Evolutionary conservation across 2,113 vertebrate genomes (phyloP).

Genomic region (Tichodroma muraria): DNA sequence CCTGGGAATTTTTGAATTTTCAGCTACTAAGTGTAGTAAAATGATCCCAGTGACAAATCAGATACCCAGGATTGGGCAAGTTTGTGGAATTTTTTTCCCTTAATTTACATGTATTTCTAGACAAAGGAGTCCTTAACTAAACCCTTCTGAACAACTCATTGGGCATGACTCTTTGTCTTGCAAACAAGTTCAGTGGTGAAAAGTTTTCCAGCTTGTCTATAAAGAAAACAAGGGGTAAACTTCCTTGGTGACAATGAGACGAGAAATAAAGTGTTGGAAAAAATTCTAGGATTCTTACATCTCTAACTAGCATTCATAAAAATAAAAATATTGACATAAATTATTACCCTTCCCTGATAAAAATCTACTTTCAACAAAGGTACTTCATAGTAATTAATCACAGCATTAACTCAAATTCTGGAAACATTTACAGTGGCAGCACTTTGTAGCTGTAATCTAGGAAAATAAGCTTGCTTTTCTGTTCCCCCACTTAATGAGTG

Average conservation of each 20-base stretch:
- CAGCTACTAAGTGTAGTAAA: not conserved
- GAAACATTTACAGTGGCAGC: not conserved
- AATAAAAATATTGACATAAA: not conserved
- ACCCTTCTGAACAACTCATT: not conserved
- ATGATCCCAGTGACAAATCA: not conserved
- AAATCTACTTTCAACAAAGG: not conserved
- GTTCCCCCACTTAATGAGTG: not conserved
- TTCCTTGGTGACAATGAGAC: not conserved
- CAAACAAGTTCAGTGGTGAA: not conserved
- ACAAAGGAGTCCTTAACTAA: not conserved
- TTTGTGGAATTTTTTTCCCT: not conserved
- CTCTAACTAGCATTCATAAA: not conserved
- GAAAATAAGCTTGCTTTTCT: not conserved
- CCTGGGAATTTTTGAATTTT: not conserved
- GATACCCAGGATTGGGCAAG: not conserved
- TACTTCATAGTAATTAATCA: not conserved
- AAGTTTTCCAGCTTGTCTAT: not conserved
- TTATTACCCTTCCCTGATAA: not conserved
- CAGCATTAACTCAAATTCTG: not conserved
- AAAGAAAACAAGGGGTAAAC: not conserved
- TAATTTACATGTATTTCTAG: not conserved
- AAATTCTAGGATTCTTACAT: not conserved
- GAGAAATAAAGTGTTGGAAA: not conserved
- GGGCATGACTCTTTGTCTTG: not conserved
- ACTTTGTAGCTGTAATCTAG: not conserved